A percentile compares a stretch with the other conserved stretches of the same genome.
phyloP scores from a whole-genome alignment of 2,797 vertebrate genomes.

The Leptoclinus maculatus region DNA sequence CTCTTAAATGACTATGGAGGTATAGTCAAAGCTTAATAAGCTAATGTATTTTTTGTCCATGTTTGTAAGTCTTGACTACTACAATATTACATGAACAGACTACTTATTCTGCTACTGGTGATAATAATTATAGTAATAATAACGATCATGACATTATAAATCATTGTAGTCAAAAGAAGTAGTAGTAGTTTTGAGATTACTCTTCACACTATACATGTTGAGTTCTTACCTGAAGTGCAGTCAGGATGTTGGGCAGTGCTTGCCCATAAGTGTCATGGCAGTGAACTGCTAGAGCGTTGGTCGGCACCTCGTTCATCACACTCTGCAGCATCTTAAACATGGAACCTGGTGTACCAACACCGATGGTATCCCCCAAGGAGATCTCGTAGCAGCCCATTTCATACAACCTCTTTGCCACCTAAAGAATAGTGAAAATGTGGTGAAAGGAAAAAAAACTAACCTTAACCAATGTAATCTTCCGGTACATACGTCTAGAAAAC shows the following conservation, averaged over 20 bases:
- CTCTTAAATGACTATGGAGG: background rate
- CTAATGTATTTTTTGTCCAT: background rate
- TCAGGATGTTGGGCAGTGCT: conserved; percentile 94
- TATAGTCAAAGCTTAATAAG: background rate
- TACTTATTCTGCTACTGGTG: background rate
- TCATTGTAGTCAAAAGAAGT: background rate
- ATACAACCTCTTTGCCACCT: conserved; percentile 93
- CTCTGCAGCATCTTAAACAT: conserved; percentile 91
- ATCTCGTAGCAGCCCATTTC: conserved; percentile 95
- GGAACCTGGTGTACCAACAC: conserved; percentile 92
- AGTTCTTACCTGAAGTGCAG: conserved; percentile 91
- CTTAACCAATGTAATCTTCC: background rate
- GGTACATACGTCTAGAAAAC: background rate
- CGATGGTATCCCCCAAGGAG: conserved; percentile 93
- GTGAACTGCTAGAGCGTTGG: conserved; percentile 90
- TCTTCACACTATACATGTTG: background rate
- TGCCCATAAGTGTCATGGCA: conserved; percentile 97
- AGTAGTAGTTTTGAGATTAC: background rate
- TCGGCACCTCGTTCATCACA: conserved; percentile 92
- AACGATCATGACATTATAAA: background rate
- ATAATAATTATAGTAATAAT: background rate
- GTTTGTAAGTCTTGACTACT: background rate
- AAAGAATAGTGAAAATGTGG: background rate
- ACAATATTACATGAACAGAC: background rate
- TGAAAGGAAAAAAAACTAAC: background rate